These are phyloP conservation scores for Phalloptychus januarius DNA, from an alignment of 2,797 vertebrate genomes.

Conservation along the genomic window DNA sequence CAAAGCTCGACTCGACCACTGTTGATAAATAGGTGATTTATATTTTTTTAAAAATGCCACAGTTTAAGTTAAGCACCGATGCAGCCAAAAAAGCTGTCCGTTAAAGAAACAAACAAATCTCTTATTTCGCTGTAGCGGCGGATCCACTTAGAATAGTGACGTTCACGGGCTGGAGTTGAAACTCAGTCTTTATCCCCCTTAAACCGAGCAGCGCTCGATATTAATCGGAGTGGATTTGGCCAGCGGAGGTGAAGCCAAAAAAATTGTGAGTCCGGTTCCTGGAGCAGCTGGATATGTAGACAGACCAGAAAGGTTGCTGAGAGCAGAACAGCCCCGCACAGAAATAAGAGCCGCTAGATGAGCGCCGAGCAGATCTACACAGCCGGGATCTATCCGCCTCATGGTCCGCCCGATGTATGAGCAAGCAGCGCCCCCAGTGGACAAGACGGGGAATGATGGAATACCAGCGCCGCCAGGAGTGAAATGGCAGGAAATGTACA, in stretches of 20 bases:
- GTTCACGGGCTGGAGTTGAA: slow-evolving; percentile 23
- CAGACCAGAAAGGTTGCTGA: slow-evolving; percentile 19
- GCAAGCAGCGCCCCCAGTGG: slow-evolving; percentile 65
- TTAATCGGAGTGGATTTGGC: slow-evolving; percentile 40
- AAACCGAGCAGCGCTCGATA: slow-evolving; percentile 14
- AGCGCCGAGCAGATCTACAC: slow-evolving; percentile 44
- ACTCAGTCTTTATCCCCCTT: slow-evolving; percentile 32
- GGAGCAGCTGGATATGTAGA: slow-evolving; percentile 40
- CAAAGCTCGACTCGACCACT: not conserved
- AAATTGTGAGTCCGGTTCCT: slow-evolving; percentile 50
- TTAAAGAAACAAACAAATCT: slow-evolving; percentile 16
- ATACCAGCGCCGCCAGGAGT: not conserved
- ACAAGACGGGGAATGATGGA: not conserved
- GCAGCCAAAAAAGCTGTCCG: slow-evolving; percentile 29
- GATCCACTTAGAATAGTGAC: slow-evolving; percentile 10
- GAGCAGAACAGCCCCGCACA: slow-evolving; percentile 66
- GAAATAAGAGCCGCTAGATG: slow-evolving; percentile 48
- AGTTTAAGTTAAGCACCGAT: slow-evolving; percentile 52
- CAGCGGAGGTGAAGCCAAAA: slow-evolving; percentile 33
- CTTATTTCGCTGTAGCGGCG: slow-evolving; percentile 1
- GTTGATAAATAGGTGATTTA: slow-evolving; percentile 15
- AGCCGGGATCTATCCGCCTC: slow-evolving; percentile 37
- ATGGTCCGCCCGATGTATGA: slow-evolving; percentile 28
- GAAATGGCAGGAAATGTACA: not conserved
- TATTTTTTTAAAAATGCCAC: slow-evolving; percentile 58